Evolutionary conservation across 2,113 vertebrate species (phyloP), one percentile per base, ranked within the genome.

Genomic region (Mirza zaza): DNA sequence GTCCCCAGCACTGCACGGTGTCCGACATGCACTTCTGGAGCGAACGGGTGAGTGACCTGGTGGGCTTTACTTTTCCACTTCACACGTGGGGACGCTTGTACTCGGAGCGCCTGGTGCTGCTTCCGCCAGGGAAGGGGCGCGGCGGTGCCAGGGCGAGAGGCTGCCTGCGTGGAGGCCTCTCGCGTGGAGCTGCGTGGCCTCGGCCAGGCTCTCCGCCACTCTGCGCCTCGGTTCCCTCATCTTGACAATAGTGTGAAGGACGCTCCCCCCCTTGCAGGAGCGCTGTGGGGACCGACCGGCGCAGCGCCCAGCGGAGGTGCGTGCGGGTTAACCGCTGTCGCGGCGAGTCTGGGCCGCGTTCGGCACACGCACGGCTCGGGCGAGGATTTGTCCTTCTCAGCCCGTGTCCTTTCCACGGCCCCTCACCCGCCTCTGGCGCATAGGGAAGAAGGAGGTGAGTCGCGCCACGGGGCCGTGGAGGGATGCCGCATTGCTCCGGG

Each of bases 401-500:
- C 27, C 14, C 2, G 5, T 14, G 8, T 59, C 39, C 15, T 18
- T 36, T 52, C 25, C 18, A 4, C 8, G 8, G 11, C 65, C 6
- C n/a, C 21, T 1, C 32, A 39, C 11, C 67, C 13, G 25, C 36
- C 65, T 67, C 14, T 36, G 13, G 18, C 45, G 75, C 0, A 15
- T 5, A 15, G 7, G 48, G 57, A 61, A 48, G 68, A 32, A 2
- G 29, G 6, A 25, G 32, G 2, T 0, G 6, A 1, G 17, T 20
- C 61, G 5, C 0, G 8, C 4, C 14, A 0, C 0, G 18, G 18
- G 1, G 21, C 3, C 0, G 0, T 3, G 1, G 42, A 11, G 21
- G 39, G 42, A 27, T 0, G 3, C 27, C 2, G 8, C 4, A 1
- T 6, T 0, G 6, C 3, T 7, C 15, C 0, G 0, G 59, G 77